These are phyloP conservation scores for Alouatta caraya DNA, from an alignment of 2,797 vertebrate genomes.

Conservation along the genomic window DNA sequence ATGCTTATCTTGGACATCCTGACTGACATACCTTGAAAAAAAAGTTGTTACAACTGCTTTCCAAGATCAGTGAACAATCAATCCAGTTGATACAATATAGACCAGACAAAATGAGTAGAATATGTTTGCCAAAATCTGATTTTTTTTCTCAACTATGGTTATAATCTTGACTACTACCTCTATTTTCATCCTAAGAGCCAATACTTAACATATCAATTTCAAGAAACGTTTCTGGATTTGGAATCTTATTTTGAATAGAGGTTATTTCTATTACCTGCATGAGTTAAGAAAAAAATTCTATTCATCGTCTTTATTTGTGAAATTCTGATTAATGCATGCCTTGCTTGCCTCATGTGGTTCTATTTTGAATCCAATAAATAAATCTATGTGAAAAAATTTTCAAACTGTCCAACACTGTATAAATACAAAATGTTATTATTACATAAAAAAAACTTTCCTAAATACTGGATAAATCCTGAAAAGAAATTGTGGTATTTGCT, in stretches of 20 bases:
- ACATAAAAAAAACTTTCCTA: not conserved
- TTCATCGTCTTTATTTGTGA: not conserved
- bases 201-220: not conserved
- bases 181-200: not conserved
- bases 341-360: not conserved
- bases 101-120: not conserved
- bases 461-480: not conserved
- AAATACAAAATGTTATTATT: constrained; percentile 28
- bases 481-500: not conserved
- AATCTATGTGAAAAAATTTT: constrained; percentile 34
- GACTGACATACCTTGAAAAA: not conserved
- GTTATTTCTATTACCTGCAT: not conserved
- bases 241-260: not conserved
- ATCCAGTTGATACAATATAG: not conserved
- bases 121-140: not conserved
- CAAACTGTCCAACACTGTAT: not conserved
- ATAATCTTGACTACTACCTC: not conserved
- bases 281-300: not conserved
- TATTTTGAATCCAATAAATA: constrained; percentile 50
- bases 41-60: not conserved
- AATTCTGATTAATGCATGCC: not conserved
- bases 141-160: not conserved
- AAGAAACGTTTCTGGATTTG: not conserved
- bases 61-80: not conserved
- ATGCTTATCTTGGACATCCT: not conserved